Evolutionary conservation across 2,888 invertebrate genomes (phyloP), one percentile per base, ranked within the genome.

Genomic region (Siphonodentalium dalli): DNA sequence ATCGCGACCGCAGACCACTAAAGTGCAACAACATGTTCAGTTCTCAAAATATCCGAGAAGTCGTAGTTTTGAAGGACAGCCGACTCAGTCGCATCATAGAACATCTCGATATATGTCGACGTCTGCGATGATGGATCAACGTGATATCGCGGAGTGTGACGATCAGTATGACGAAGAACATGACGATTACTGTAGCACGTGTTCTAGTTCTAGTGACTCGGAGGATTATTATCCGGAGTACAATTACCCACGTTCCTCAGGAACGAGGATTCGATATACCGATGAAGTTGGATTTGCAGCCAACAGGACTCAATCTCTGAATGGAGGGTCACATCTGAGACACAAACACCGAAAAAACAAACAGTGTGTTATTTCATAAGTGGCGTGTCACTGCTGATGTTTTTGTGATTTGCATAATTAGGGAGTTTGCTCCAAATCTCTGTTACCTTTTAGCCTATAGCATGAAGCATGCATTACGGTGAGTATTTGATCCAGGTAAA

Each of bases 181-280:
- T 8, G 70, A 72, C 39, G 91, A 91, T 77, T 89, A 90, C 74
- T 94, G 93, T 80, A 93, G 93, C 34, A 93, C 94, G 13, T 94
- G 94, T 64, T 84, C 85, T 24, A 77, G 77, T 54, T 78, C 77
- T 35, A 86, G 85, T 66, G 93, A 91, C 24, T 91, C 91, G 15
- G 92, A 93, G 46, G 78, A 79, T 43, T 93, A 92, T 63, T 93
- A 93, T 80, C 89, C 91, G 58, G 90, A 92, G 63, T 78, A 82
- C 51, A 83, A 93, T 69, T 92, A 93, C 3, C 88, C 92, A 34
- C 84, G 92, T 66, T 85, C 91, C 54, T 59, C 53, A 11, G 93
- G 93, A 34, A 92, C 93, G 13, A 84, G 93, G 66, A 92, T 93
- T 71, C 92, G 93, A 9, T 95, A 94, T 83, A 93, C 94, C 63